These are phyloP conservation scores for Leptura quadrifasciata DNA, from an alignment of 2,888 invertebrate genomes.

Conservation along the genomic window DNA sequence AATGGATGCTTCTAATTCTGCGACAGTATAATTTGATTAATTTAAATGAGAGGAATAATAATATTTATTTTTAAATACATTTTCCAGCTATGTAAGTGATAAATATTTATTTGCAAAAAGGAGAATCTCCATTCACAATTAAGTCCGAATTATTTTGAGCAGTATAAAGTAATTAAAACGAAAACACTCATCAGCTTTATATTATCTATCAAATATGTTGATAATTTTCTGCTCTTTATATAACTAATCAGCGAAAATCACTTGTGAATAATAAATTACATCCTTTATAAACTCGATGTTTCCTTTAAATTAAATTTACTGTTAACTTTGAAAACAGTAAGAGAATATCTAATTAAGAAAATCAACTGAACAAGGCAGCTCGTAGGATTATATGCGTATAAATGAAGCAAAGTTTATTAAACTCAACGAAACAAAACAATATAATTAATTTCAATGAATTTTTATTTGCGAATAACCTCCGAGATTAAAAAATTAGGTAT, in stretches of 20 bases:
- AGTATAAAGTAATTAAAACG: too few species aligned
- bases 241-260: not conserved
- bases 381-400: not conserved
- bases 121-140: too few species aligned
- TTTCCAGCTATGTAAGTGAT: too few species aligned
- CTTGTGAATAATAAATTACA: slow-evolving; percentile 3
- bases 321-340: slow-evolving; percentile 7
- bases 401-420: not conserved
- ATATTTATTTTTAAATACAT: too few species aligned
- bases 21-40: too few species aligned
- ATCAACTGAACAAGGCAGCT: not conserved
- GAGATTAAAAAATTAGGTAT: too few species aligned
- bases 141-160: too few species aligned
- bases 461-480: not conserved
- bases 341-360: slow-evolving; percentile 4
- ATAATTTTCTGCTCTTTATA: not conserved
- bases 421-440: not conserved
- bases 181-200: too few species aligned
- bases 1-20: too few species aligned
- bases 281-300: not conserved
- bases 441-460: not conserved
- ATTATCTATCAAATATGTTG: not conserved
- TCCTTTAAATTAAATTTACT: slow-evolving; percentile 1
- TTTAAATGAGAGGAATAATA: too few species aligned
- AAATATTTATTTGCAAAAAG: too few species aligned